Evolutionary conservation across 2,797 vertebrate genomes (phyloP), one percentile per base, ranked within the genome.

Genomic region (Epinephelus malabaricus): DNA sequence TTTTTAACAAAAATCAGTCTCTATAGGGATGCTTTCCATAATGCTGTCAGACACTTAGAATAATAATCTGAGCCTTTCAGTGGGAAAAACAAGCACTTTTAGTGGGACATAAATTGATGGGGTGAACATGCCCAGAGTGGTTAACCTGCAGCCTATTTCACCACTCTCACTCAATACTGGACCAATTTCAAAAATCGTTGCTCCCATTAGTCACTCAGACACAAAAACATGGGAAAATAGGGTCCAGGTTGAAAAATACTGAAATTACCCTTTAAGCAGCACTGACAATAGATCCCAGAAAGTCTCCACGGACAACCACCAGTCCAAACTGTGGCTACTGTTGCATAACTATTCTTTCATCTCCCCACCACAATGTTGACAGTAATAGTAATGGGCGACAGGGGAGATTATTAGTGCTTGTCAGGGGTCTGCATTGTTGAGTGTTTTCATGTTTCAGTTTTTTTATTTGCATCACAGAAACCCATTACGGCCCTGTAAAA

Each of bases 381-480:
- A 67, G 55, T 10, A 21, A 63, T 38, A 70, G 40, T 70, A 70
- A 69, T 30, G 21, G 46, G 65, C 15, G 27, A 60, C 69, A n/a
- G 18, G 53, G 62, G 53, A 83, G 43, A 27, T 69, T 61, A 73
- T 70, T 67, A 60, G 46, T 25, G 21, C 25, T 63, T 40, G 25
- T 67, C 40, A 45, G 54, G 69, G 40, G 27, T 23, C 49, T 49
- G 21, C 7, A 25, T 63, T 65, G 25, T 12, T 18, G 7, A 65
- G 11, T 14, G 10, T 23, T 59, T 54, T 59, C 43, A 65, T 66
- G 18, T 50, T 67, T 61, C 34, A 43, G 34, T 17, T 56, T 27
- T 46, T 65, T 27, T 58, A 17, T 23, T 27, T 58, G 67, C 50
- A 25, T 47, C 43, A 72, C 54, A 72, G 62, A 71, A 79, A 56